Evolutionary conservation across 1,140 invertebrate genomes (phyloP), one percentile per base, ranked within the genome.

Genomic region (Zaprionus taronus): DNA sequence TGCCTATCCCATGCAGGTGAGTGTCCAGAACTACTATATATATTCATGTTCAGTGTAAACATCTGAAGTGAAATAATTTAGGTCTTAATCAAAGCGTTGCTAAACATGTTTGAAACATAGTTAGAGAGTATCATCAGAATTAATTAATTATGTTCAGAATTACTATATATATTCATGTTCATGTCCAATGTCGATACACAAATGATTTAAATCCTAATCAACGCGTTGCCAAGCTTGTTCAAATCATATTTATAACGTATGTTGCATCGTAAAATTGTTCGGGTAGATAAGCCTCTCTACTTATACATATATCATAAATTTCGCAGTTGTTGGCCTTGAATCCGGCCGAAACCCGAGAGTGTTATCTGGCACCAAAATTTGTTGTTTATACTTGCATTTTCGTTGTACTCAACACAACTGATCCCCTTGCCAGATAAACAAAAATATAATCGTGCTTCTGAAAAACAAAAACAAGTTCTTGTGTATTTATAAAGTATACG

Each of bases 1-100:
- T 55, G 98, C 99, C 2, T 99, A 99, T 94, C 98, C 98, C 4
- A 98, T 99, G 94, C 97, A 98, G 95, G 97, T 95, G 63, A 94
- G 72, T 72, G 49, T 22, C 9, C 31, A 31, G 11, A 31, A 11
- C 47, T 17, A 55, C 14, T 26, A 38, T 28, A 28, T 28, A 26
- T 31, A 34, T 34, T 56, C 12, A 60, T 5, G 24, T 34, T 11
- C 31, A 34, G 31, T 34, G 31, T 34, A 2, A 34, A 4, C 0
- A 34, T 34, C 0, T 2, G 9, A 11, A 34, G 7, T 3, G 3
- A 34, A 9, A 34, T 34, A 9, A 34, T 34, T 34, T 11, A 34
- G 4, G 9, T 34, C 31, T 3, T 34, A 34, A 34, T 34, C 9
- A 11, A 34, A 9, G 0, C 31, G 26, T 28, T 28, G 1, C 26